Evolutionary conservation across 2,113 vertebrate species (phyloP).

Genomic region (Macrotis lagotis): DNA sequence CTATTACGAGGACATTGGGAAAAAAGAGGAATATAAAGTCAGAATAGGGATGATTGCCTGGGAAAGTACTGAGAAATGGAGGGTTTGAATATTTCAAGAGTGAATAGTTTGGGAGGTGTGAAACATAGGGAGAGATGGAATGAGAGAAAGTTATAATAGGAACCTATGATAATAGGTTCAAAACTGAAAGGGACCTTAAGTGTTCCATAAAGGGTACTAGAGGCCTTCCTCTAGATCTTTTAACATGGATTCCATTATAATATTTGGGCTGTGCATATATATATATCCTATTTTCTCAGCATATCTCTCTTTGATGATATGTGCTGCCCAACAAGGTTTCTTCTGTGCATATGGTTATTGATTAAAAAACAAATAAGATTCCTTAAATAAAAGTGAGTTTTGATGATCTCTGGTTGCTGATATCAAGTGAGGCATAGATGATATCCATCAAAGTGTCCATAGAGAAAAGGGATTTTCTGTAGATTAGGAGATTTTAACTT

Average conservation of each 20-base stretch:
- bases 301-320: too few relatives aligned
- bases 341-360: too few relatives aligned
- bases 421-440: too few relatives aligned
- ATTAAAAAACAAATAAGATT: too few relatives aligned
- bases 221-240: not conserved
- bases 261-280: too few relatives aligned
- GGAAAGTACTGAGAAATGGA: not conserved
- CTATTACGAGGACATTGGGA: not conserved
- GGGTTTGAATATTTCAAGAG: not conserved
- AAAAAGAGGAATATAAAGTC: not conserved
- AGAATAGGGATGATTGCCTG: not conserved
- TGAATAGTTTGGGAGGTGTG: not conserved
- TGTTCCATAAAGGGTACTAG: not conserved
- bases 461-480: too few relatives aligned
- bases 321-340: too few relatives aligned
- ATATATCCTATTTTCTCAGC: too few relatives aligned
- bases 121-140: not conserved
- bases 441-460: too few relatives aligned
- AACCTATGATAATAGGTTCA: not conserved
- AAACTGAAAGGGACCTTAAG: not conserved
- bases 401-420: too few relatives aligned
- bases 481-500: too few relatives aligned
- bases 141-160: not conserved
- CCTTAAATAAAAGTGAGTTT: too few relatives aligned
- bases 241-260: not conserved